These are phyloP conservation scores for Myxocyprinus asiaticus DNA, from an alignment of 2,113 vertebrate genomes.

Conservation along the genomic window DNA sequence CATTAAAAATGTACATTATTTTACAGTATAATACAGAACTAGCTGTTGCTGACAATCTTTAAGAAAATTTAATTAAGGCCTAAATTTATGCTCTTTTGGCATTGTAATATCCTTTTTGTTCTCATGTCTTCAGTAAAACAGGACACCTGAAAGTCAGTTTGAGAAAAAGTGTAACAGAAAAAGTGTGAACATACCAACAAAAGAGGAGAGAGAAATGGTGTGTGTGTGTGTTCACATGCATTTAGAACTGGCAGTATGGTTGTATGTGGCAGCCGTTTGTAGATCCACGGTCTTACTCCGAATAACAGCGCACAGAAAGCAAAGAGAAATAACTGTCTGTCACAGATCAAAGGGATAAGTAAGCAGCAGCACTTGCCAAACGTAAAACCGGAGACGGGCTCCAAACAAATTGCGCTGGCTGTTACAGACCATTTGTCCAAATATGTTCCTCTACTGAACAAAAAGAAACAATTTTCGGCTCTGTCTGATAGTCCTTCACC, in stretches of 20 bases:
- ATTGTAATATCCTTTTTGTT: background rate
- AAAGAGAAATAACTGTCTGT: constrained; percentile 59
- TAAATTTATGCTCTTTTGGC: background rate
- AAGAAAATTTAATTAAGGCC: background rate
- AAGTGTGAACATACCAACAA: background rate
- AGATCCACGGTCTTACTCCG: constrained; percentile 53
- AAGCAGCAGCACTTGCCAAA: constrained; percentile 51
- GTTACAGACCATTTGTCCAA: constrained; percentile 50
- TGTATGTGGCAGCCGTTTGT: constrained; percentile 53
- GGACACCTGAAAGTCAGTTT: background rate
- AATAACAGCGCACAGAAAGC: constrained; percentile 60
- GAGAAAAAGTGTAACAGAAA: background rate
- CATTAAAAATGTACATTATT: no score
- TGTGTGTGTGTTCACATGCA: background rate
- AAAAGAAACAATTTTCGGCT: constrained; percentile 41
- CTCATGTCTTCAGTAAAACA: background rate
- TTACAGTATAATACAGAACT: no score
- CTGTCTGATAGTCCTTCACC: no score
- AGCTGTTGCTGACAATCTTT: background rate
- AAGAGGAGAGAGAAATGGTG: constrained; percentile 1
- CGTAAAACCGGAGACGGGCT: constrained; percentile 50
- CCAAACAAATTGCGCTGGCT: constrained; percentile 52
- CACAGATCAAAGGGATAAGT: constrained; percentile 60
- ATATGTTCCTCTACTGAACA: constrained; percentile 46
- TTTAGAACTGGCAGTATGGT: constrained; percentile 21